Evolutionary conservation across 37 sponge, comb jelly and placozoan species (phyloP).

Genomic region (Ephydatia muelleri): DNA sequence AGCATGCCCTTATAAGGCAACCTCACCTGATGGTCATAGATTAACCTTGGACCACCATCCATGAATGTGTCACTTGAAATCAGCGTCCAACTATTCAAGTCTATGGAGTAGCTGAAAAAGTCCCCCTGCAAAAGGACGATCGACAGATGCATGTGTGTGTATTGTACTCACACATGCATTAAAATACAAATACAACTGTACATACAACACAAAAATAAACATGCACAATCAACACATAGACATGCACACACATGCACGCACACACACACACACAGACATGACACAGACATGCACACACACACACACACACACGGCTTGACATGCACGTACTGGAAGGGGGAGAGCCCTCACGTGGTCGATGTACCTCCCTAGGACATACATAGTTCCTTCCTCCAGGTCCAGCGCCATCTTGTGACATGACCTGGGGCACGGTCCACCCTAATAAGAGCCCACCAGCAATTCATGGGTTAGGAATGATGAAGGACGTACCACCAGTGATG

Average conservation of each 20-base stretch:
- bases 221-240: not conserved
- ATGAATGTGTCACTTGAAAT: constrained; percentile 47
- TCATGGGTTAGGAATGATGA: too few relatives aligned
- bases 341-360: constrained; percentile 1
- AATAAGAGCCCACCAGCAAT: not conserved
- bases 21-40: constrained; percentile 81
- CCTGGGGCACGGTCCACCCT: constrained; percentile 64
- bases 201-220: too few relatives aligned
- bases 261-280: too few relatives aligned
- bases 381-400: constrained; percentile 36
- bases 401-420: constrained; percentile 87
- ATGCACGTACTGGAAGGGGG: not conserved
- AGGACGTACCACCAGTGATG: constrained; percentile 41
- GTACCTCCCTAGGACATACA: constrained; percentile 79
- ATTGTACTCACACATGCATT: too few relatives aligned
- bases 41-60: constrained; percentile 71
- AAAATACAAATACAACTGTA: too few relatives aligned
- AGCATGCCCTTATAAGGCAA: not conserved
- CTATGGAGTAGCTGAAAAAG: constrained; percentile 51
- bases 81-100: constrained; percentile 25
- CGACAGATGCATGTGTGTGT: not conserved
- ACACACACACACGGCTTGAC: too few relatives aligned
- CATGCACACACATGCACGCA: too few relatives aligned
- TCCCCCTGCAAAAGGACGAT: constrained; percentile 21
- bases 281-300: not conserved